Conservation (phyloP, 2,113 vertebrate species). For the Melanerpes aurifrons region DNA sequence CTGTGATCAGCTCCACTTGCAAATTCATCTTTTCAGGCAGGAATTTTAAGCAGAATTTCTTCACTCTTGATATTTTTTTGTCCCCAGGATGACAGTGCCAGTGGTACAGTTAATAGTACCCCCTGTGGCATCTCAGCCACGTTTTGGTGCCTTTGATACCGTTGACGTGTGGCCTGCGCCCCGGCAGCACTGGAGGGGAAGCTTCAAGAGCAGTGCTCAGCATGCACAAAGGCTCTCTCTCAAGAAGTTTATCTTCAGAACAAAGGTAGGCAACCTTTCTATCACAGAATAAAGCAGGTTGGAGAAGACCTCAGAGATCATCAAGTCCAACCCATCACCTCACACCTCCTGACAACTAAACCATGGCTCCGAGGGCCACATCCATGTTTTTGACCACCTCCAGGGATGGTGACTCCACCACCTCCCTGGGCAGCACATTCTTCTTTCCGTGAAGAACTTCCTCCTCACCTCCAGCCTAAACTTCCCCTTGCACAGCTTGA, state of each 20-base stretch:
- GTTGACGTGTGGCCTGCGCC: not conserved
- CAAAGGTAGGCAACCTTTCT: constrained; percentile 13
- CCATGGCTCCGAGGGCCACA: too few species aligned
- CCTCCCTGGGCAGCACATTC: too few species aligned
- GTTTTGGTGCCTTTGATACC: not conserved
- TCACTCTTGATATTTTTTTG: not conserved
- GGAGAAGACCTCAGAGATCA: too few species aligned
- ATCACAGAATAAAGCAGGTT: not conserved
- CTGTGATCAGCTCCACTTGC: not conserved
- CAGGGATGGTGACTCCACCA: too few species aligned
- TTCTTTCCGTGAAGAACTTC: too few species aligned
- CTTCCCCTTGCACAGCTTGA: too few species aligned
- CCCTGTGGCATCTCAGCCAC: not conserved
- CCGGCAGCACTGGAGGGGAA: not conserved
- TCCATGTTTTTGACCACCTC: too few species aligned
- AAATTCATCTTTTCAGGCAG: not conserved
- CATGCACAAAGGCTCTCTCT: constrained; percentile 8
- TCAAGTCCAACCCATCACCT: too few species aligned
- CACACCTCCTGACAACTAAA: too few species aligned
- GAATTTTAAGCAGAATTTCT: not conserved
- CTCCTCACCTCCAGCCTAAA: too few species aligned
- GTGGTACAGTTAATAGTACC: not conserved
- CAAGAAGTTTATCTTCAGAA: constrained; percentile 15
- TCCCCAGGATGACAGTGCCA: not conserved
- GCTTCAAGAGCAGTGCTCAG: not conserved